Percentiles rank a stretch among this genome's conserved stretches.
Conservation (phyloP, 2,888 invertebrate species). For the Thelaira solivaga region DNA sequence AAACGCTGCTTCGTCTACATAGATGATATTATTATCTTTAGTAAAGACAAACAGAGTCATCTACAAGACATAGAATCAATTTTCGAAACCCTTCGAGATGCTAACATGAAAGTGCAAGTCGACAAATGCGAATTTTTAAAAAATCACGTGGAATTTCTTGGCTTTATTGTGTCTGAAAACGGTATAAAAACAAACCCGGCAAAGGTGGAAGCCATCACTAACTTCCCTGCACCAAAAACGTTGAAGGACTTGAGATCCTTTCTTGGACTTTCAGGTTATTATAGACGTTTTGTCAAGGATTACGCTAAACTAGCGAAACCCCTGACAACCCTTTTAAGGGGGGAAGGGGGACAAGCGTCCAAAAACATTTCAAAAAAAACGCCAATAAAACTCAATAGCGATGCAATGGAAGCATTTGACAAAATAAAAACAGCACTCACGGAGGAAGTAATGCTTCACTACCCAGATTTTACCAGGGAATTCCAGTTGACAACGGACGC, state of each 20-base stretch:
- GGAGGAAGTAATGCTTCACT: slow-evolving; percentile 21
- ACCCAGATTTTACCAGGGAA: slow-evolving; percentile 48
- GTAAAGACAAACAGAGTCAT: background rate
- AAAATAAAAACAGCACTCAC: slow-evolving; percentile 20
- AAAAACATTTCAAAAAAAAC: too few relatives aligned
- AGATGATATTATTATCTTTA: slow-evolving; percentile 24
- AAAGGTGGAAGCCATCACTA: too few relatives aligned
- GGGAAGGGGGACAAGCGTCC: too few relatives aligned
- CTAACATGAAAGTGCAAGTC: slow-evolving; percentile 17
- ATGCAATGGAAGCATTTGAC: slow-evolving; percentile 19
- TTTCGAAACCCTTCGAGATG: background rate
- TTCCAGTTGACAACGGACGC: slow-evolving; percentile 36
- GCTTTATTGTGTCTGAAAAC: too few relatives aligned
- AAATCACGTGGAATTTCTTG: too few relatives aligned
- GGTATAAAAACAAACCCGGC: too few relatives aligned
- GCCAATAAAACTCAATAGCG: background rate
- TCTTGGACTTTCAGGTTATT: slow-evolving; percentile 13
- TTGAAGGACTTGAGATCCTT: background rate
- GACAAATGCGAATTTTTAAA: background rate
- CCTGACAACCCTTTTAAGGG: too few relatives aligned
- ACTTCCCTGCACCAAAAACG: slow-evolving; percentile 10
- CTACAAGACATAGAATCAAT: background rate
- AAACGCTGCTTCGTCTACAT: slow-evolving; percentile 13
- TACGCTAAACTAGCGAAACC: too few relatives aligned
- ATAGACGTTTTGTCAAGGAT: slow-evolving; percentile 22